Conservation (phyloP, 2,113 vertebrate genomes). For the Paramormyrops kingsleyae region DNA sequence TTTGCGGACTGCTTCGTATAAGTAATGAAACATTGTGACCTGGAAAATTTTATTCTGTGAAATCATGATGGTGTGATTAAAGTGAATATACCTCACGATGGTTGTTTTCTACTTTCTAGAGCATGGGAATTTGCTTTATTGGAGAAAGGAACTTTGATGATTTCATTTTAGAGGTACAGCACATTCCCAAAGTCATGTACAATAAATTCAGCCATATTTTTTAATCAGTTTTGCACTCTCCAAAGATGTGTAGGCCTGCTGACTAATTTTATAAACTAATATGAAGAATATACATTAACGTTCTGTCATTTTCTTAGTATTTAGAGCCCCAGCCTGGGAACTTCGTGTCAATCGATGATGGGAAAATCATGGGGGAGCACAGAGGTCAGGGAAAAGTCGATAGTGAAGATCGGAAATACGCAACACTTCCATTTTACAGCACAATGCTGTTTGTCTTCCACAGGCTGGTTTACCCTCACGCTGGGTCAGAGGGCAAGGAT, state of each 20-base stretch:
- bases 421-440: neutral
- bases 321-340: slow-evolving; percentile 81
- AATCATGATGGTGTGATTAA: neutral
- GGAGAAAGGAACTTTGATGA: slow-evolving; percentile 86
- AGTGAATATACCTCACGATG: neutral
- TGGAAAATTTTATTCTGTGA: neutral
- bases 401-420: neutral
- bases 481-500: slow-evolving; percentile 85
- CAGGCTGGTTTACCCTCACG: slow-evolving; percentile 94
- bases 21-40: neutral
- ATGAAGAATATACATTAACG: neutral
- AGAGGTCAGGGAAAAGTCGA: slow-evolving; percentile 61
- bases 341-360: slow-evolving; percentile 85
- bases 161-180: slow-evolving; percentile 83
- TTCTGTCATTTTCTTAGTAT: slow-evolving; percentile 62
- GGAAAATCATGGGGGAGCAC: slow-evolving; percentile 74
- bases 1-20: neutral
- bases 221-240: neutral
- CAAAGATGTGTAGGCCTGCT: neutral
- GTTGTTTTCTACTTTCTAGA: slow-evolving; percentile 54
- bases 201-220: neutral
- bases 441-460: neutral
- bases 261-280: neutral
- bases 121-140: slow-evolving; percentile 96
- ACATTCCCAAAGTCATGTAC: neutral